phyloP scores from a whole-genome alignment of 2,113 vertebrate species.

The Etheostoma cragini region DNA sequence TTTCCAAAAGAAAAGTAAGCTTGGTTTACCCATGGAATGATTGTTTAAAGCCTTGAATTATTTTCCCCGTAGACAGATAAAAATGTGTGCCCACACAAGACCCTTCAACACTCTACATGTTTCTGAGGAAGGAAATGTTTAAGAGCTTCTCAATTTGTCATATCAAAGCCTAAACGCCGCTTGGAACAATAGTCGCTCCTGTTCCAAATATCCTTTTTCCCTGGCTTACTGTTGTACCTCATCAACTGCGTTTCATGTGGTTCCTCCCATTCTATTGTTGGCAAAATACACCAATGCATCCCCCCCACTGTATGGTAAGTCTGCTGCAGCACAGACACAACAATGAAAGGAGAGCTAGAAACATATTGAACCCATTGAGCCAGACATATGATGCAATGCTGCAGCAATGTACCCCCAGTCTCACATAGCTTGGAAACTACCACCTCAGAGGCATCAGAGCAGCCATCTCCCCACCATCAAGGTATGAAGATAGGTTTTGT shows the following conservation, averaged over 20 bases:
- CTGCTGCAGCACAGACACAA: constrained; percentile 80
- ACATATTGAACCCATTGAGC: constrained; percentile 83
- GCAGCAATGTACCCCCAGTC: constrained; percentile 75
- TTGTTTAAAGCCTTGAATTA: constrained; percentile 40
- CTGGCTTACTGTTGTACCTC: constrained; percentile 73
- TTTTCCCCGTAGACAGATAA: constrained; percentile 29
- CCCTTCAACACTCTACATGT: constrained; percentile 38
- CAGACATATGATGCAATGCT: constrained; percentile 84
- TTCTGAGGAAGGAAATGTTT: constrained; percentile 74
- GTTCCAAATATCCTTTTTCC: constrained; percentile 81
- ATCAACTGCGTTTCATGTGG: constrained; percentile 80
- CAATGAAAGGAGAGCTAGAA: constrained; percentile 73
- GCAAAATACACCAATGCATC: constrained; percentile 59
- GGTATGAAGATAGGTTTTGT: constrained; percentile 64
- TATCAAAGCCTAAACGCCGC: constrained; percentile 77
- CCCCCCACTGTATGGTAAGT: constrained; percentile 41
- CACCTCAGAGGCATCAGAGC: constrained; percentile 53
- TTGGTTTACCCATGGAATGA: constrained; percentile 11
- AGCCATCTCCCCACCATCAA: constrained; percentile 47
- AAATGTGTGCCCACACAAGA: constrained; percentile 31
- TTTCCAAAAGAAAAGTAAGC: constrained; percentile 39
- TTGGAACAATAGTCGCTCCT: constrained; percentile 72
- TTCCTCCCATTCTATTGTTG: constrained; percentile 78
- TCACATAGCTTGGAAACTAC: constrained; percentile 59
- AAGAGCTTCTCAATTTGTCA: constrained; percentile 81